Percentiles rank a stretch among this genome's conserved stretches.
These are phyloP conservation scores for Chaenodraco wilsoni DNA, from an alignment of 2,797 vertebrate species.

Conservation along the genomic window DNA sequence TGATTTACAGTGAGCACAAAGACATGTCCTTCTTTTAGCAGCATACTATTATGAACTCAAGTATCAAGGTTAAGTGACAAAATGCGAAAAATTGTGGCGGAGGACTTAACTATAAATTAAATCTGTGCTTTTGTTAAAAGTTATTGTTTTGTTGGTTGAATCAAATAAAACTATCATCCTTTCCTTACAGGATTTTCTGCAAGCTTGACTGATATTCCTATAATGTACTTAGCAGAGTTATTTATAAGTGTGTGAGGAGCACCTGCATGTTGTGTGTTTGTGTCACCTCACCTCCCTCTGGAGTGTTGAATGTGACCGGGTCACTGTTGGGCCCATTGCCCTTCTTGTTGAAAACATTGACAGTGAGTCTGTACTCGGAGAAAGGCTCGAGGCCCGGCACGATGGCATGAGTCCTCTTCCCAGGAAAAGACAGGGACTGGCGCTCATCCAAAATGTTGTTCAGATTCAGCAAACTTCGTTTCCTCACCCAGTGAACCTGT, in stretches of 20 bases:
- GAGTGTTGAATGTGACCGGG: conserved; percentile 87
- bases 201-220: background rate
- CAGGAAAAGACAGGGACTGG: conserved; percentile 84
- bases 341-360: conserved; percentile 91
- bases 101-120: background rate
- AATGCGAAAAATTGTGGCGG: too few species aligned
- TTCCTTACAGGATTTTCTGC: background rate
- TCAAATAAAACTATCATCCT: background rate
- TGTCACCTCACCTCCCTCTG: conserved; percentile 91
- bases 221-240: background rate
- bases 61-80: background rate
- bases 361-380: conserved; percentile 90
- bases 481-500: conserved; percentile 92
- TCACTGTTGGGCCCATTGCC: conserved; percentile 92
- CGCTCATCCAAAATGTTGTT: conserved; percentile 83
- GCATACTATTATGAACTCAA: background rate
- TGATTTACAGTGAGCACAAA: background rate
- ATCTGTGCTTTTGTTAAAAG: conserved; percentile 4
- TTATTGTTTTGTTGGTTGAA: background rate
- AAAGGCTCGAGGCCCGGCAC: conserved; percentile 90
- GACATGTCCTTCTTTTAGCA: background rate
- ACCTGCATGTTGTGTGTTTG: background rate
- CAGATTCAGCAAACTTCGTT: conserved; percentile 85
- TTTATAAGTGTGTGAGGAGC: background rate
- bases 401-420: conserved; percentile 85